Percentiles rank a stretch among this genome's conserved stretches.
Evolutionary conservation across 2,113 vertebrate genomes (phyloP).

Genomic region (Myotis lucifugus): DNA sequence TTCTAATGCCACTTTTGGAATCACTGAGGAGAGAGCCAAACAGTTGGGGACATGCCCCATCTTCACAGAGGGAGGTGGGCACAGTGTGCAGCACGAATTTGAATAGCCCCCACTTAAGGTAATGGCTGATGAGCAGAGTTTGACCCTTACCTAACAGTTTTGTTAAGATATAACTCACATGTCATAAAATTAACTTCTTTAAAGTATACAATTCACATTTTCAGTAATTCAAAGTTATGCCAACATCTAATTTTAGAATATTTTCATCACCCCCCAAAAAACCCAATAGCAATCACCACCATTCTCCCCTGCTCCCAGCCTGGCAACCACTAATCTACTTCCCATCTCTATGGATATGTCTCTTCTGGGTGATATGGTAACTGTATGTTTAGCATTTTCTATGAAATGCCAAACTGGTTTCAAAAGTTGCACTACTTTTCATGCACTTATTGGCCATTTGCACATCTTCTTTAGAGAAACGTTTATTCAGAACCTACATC

Average conservation of each 20-base stretch:
- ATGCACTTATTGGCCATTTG: neutral
- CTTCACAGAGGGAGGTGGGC: neutral
- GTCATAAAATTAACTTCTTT: neutral
- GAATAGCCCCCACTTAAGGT: neutral
- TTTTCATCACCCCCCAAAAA: neutral
- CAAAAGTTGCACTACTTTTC: neutral
- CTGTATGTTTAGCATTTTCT: neutral
- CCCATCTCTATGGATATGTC: neutral
- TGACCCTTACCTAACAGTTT: neutral
- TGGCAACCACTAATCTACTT: neutral
- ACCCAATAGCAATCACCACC: neutral
- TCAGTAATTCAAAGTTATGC: neutral
- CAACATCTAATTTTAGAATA: neutral
- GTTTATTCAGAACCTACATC: neutral
- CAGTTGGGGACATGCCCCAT: neutral
- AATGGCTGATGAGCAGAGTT: neutral
- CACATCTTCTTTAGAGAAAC: neutral
- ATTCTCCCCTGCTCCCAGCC: neutral
- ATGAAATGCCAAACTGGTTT: neutral
- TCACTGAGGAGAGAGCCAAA: neutral
- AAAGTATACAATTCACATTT: neutral
- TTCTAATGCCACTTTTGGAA: neutral
- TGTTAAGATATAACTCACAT: neutral
- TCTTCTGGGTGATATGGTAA: neutral
- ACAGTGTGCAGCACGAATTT: neutral